Evolutionary conservation across 2,113 vertebrate genomes (phyloP).

Genomic region (Cnemophilus loriae): DNA sequence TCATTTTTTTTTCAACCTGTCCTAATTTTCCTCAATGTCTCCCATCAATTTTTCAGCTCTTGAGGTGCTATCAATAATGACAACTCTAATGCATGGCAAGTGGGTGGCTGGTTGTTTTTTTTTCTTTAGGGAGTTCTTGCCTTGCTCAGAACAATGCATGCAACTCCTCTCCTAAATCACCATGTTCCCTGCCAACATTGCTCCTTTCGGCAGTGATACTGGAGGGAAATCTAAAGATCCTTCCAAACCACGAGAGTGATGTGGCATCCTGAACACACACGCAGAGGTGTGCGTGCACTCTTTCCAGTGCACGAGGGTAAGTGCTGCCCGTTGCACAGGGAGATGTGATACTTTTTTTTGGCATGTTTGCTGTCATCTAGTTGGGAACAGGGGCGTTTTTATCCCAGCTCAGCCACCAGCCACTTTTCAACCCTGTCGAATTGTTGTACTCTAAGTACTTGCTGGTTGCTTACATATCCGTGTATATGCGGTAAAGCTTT

Average conservation of each 20-base stretch:
- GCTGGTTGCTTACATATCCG: neutral
- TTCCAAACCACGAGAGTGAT: neutral
- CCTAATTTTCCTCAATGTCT: conserved; percentile 8
- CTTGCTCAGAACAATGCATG: neutral
- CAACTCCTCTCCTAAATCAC: neutral
- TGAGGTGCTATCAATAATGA: neutral
- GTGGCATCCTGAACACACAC: neutral
- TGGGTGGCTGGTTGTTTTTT: neutral
- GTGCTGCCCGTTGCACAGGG: neutral
- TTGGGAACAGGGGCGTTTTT: neutral
- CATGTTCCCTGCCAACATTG: neutral
- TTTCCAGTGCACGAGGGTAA: neutral
- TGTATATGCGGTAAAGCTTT: neutral
- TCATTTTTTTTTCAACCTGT: neutral
- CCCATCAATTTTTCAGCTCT: neutral
- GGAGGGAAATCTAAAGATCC: neutral
- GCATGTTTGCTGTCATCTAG: neutral
- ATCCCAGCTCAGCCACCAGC: neutral
- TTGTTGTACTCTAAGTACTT: neutral
- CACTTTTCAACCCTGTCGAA: neutral
- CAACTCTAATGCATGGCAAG: neutral
- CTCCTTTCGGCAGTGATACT: neutral
- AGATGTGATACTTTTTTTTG: neutral
- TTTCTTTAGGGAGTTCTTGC: neutral
- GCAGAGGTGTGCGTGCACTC: neutral